These are phyloP conservation scores for Pseudochirops cupreus DNA, from an alignment of 2,797 vertebrate species.

Conservation along the genomic window DNA sequence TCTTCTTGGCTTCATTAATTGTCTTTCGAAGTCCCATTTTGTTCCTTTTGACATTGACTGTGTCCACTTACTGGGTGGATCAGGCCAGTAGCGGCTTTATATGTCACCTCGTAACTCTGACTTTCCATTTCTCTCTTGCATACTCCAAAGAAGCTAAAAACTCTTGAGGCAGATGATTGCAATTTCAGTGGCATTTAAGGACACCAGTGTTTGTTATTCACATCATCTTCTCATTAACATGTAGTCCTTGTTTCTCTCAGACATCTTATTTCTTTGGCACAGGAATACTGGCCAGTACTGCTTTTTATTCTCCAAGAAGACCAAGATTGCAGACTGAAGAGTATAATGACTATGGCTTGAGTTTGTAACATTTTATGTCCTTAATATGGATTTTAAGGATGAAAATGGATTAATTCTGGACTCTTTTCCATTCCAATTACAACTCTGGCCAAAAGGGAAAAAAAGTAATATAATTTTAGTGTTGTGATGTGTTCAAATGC, in stretches of 20 bases:
- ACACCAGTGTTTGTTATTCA: constrained; percentile 31
- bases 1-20: too few species aligned
- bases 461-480: constrained; percentile 45
- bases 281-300: constrained; percentile 7
- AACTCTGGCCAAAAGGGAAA: neutral
- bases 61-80: constrained; percentile 36
- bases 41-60: constrained; percentile 40
- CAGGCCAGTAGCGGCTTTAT: constrained; percentile 61
- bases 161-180: constrained; percentile 49
- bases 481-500: neutral
- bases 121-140: constrained; percentile 7
- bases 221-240: constrained; percentile 55
- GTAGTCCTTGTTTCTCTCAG: constrained; percentile 9
- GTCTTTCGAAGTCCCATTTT: neutral
- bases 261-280: constrained; percentile 38
- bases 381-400: constrained; percentile 49
- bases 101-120: constrained; percentile 48
- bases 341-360: constrained; percentile 49
- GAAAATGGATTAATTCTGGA: constrained; percentile 27
- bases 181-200: constrained; percentile 66
- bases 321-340: constrained; percentile 2
- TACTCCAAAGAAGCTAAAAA: constrained; percentile 62
- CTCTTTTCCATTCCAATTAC: constrained; percentile 11
- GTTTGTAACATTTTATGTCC: constrained; percentile 21
- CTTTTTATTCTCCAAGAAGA: constrained; percentile 38